These are phyloP conservation scores for Nemurella pictetii DNA, from an alignment of 2,888 invertebrate species.

Conservation along the genomic window DNA sequence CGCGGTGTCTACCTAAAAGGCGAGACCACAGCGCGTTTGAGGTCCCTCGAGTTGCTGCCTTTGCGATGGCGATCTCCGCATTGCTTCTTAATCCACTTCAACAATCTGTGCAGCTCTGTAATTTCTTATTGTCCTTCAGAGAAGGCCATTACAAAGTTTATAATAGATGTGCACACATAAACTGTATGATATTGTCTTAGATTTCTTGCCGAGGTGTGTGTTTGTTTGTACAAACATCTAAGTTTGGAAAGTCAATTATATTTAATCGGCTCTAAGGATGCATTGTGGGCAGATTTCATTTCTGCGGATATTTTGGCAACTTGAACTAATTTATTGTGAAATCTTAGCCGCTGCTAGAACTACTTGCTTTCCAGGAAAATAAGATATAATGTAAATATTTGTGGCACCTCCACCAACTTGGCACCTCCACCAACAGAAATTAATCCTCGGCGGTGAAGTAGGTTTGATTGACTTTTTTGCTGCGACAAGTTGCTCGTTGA, in stretches of 20 bases:
- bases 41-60: not conserved
- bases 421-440: not conserved
- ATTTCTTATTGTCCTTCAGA: not conserved
- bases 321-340: not conserved
- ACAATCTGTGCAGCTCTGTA: not conserved
- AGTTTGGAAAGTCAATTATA: not conserved
- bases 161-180: not conserved
- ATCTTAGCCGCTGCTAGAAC: too few species aligned
- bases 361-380: too few species aligned
- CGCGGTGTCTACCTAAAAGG: not conserved
- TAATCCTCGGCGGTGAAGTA: not conserved
- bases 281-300: not conserved
- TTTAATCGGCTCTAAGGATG: not conserved
- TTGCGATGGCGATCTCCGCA: not conserved
- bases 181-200: not conserved
- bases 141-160: not conserved
- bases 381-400: too few species aligned
- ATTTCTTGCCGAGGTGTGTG: not conserved
- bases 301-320: not conserved
- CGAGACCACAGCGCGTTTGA: not conserved
- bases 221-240: not conserved
- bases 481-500: not conserved
- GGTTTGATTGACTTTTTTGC: not conserved
- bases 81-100: not conserved
- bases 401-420: not conserved